Conservation (phyloP, 1,140 invertebrate species). For the Thereuonema tuberculata region DNA sequence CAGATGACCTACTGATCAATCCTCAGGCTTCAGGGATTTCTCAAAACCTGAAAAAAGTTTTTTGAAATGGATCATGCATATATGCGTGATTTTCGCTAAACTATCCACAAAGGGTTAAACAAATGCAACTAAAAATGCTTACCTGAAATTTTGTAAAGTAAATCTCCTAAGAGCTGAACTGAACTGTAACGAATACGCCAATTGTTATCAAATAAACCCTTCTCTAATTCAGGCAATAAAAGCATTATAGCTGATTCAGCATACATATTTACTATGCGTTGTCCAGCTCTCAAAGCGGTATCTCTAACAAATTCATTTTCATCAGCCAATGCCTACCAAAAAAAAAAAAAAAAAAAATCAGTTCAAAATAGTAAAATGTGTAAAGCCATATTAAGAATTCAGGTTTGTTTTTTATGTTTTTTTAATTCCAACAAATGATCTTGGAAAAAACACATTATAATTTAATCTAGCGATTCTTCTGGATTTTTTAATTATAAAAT, state of each 20-base stretch:
- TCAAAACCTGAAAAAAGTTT: too few relatives aligned
- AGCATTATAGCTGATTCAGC: conserved; percentile 90
- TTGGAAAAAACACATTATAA: too few relatives aligned
- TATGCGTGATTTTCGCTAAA: too few relatives aligned
- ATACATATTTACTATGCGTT: conserved; percentile 91
- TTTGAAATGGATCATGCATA: too few relatives aligned
- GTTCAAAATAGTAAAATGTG: background rate
- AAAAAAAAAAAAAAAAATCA: conserved; percentile 12
- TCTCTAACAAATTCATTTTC: conserved; percentile 98
- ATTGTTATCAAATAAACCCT: conserved; percentile 89
- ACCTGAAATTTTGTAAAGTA: conserved; percentile 86
- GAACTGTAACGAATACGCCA: conserved; percentile 96
- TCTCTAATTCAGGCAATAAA: conserved; percentile 84
- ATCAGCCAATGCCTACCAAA: conserved; percentile 71
- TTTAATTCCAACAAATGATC: too few relatives aligned
- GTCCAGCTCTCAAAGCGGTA: conserved; percentile 89
- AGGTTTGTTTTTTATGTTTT: background rate
- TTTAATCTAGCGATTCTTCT: too few relatives aligned
- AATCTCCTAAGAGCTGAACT: conserved; percentile 88
- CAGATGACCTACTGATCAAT: too few relatives aligned
- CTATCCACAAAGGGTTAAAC: too few relatives aligned
- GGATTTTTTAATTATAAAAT: too few relatives aligned
- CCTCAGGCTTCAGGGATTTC: too few relatives aligned
- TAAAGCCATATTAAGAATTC: background rate
- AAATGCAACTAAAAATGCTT: too few relatives aligned